phyloP scores from a whole-genome alignment of 2,797 vertebrate species.

The Linurgus olivaceus region DNA sequence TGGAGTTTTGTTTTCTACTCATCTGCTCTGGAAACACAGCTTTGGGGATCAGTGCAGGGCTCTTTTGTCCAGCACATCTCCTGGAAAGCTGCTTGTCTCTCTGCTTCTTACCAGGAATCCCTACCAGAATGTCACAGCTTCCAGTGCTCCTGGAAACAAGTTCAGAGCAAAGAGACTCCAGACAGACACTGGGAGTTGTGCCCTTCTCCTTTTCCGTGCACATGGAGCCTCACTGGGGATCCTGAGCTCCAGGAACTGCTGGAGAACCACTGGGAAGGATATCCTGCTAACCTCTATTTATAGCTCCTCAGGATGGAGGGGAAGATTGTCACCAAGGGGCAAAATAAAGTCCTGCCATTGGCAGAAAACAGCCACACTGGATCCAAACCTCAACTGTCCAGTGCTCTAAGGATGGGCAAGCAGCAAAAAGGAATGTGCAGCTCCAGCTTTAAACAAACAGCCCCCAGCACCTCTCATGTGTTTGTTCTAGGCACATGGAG shows the following conservation, averaged over 20 bases:
- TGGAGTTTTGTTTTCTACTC: not conserved
- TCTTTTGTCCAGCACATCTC: not conserved
- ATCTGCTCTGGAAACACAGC: not conserved
- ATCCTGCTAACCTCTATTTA: constrained; percentile 37
- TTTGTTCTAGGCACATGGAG: not conserved
- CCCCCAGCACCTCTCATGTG: not conserved
- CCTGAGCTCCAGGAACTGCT: not conserved
- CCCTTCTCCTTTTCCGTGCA: not conserved
- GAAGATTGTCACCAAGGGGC: not conserved
- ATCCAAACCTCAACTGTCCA: not conserved
- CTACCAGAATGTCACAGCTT: not conserved
- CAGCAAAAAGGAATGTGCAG: not conserved
- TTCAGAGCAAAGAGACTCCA: not conserved
- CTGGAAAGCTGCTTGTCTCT: not conserved
- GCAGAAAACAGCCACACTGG: not conserved
- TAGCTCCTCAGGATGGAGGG: not conserved
- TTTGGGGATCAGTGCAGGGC: not conserved
- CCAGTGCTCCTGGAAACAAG: not conserved
- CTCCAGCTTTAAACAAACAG: not conserved
- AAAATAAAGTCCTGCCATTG: not conserved
- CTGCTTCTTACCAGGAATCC: not conserved
- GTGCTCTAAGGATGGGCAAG: not conserved
- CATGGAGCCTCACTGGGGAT: not conserved
- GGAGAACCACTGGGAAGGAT: not conserved
- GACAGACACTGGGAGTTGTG: not conserved